Evolutionary conservation across 2,888 invertebrate species (phyloP).

Genomic region (Conops quadrifasciatus): DNA sequence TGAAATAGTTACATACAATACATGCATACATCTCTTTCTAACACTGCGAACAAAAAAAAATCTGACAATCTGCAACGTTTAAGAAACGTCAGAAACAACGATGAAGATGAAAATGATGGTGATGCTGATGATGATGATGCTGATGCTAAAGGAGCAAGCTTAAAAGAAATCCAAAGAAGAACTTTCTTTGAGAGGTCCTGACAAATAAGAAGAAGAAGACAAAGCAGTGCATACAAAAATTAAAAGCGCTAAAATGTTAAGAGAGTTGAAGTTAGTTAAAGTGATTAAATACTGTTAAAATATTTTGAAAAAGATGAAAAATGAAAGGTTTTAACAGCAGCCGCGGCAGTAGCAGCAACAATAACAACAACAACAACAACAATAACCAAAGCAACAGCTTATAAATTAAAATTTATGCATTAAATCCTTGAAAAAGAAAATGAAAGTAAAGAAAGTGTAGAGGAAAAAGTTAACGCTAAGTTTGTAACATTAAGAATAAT

Average conservation of each 20-base stretch:
- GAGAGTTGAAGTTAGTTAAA: slow-evolving; percentile 26
- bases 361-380: neutral
- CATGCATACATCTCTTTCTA: too few species aligned
- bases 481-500: neutral
- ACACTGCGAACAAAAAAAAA: slow-evolving; percentile 11
- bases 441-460: neutral
- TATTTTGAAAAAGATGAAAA: slow-evolving; percentile 11
- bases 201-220: slow-evolving; percentile 7
- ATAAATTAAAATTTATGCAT: slow-evolving; percentile 61
- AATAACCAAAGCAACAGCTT: slow-evolving; percentile 39
- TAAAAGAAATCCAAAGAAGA: neutral
- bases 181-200: neutral
- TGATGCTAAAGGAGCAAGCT: slow-evolving; percentile 12
- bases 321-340: neutral
- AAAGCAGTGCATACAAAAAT: slow-evolving; percentile 5
- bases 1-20: too few species aligned
- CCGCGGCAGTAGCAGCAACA: neutral
- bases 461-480: neutral
- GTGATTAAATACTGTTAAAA: slow-evolving; percentile 29
- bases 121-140: neutral
- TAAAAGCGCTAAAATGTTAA: slow-evolving; percentile 14
- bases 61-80: slow-evolving; percentile 13
- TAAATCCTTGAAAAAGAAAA: slow-evolving; percentile 44
- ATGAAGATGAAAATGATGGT: neutral
- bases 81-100: neutral